Evolutionary conservation across 2,888 invertebrate genomes (phyloP).

Genomic region (Acleris sparsana): DNA sequence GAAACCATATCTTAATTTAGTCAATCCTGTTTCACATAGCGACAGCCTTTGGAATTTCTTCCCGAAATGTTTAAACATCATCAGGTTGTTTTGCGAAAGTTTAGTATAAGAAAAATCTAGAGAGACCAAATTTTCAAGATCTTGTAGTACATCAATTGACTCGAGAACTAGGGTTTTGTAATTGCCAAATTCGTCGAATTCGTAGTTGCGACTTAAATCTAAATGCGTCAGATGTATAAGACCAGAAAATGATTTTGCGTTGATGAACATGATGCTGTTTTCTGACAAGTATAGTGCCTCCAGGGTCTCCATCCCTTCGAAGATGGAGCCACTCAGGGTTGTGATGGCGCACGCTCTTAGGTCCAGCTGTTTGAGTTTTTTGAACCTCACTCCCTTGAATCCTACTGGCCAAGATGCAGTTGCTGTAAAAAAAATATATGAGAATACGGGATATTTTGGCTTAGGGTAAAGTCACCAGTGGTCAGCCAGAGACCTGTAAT

Average conservation of each 20-base stretch:
- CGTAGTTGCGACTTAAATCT: conserved; percentile 78
- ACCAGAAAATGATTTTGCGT: conserved; percentile 64
- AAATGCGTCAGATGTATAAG: conserved; percentile 70
- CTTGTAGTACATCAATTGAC: conserved; percentile 42
- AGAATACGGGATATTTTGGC: too few species aligned
- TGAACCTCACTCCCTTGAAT: conserved; percentile 54
- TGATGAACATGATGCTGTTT: conserved; percentile 75
- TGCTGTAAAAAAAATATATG: conserved; percentile 39
- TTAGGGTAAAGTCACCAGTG: too few species aligned
- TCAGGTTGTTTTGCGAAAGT: conserved; percentile 47
- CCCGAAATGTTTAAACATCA: conserved; percentile 48
- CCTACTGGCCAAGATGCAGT: conserved; percentile 57
- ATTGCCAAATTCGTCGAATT: conserved; percentile 44
- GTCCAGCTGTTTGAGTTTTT: conserved; percentile 78
- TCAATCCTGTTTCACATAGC: conserved; percentile 72
- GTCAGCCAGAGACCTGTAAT: too few species aligned
- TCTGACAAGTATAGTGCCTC: conserved; percentile 79
- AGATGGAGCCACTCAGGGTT: conserved; percentile 64
- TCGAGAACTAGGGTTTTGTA: conserved; percentile 46
- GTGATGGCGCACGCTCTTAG: conserved; percentile 82
- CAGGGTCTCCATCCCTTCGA: conserved; percentile 72
- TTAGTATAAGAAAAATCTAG: conserved; percentile 64
- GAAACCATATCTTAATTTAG: conserved; percentile 55
- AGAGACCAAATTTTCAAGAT: conserved; percentile 51
- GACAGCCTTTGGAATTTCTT: conserved; percentile 58